These are phyloP conservation scores for Drosophila leonis DNA, from an alignment of 2,888 invertebrate species.

Conservation along the genomic window DNA sequence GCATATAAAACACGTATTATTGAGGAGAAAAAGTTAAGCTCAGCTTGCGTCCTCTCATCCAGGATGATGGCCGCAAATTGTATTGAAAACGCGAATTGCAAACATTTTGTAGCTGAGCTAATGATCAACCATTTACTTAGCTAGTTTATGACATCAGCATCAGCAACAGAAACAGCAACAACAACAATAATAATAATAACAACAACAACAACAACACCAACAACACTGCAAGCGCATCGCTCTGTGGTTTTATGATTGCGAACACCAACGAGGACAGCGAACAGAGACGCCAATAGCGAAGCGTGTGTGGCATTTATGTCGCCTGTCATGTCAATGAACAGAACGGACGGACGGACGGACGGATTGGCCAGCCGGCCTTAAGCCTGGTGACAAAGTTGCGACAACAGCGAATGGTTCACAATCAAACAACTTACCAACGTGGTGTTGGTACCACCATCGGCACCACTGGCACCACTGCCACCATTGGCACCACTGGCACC, in stretches of 20 bases:
- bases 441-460: neutral
- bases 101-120: conserved; percentile 81
- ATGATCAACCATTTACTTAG: conserved; percentile 66
- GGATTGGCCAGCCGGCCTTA: conserved; percentile 22
- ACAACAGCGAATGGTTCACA: conserved; percentile 33
- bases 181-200: conserved; percentile 37
- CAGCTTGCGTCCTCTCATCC: conserved; percentile 54
- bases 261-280: conserved; percentile 48
- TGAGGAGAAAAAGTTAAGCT: conserved; percentile 37
- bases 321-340: conserved; percentile 63
- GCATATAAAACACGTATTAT: conserved; percentile 56
- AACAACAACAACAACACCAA: conserved; percentile 48
- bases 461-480: neutral
- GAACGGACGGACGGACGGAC: conserved; percentile 6
- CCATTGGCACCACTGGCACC: neutral
- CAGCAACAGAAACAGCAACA: conserved; percentile 22
- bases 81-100: conserved; percentile 71
- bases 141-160: conserved; percentile 63
- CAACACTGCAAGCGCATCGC: conserved; percentile 65
- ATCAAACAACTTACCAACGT: conserved; percentile 14
- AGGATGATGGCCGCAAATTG: conserved; percentile 70
- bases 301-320: conserved; percentile 74
- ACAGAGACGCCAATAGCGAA: conserved; percentile 43
- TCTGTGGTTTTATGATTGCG: conserved; percentile 61
- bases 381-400: conserved; percentile 65